Percentiles rank a stretch among this genome's conserved stretches.
phyloP scores from a whole-genome alignment of 2,113 vertebrate species.

The Hippocampus zosterae region DNA sequence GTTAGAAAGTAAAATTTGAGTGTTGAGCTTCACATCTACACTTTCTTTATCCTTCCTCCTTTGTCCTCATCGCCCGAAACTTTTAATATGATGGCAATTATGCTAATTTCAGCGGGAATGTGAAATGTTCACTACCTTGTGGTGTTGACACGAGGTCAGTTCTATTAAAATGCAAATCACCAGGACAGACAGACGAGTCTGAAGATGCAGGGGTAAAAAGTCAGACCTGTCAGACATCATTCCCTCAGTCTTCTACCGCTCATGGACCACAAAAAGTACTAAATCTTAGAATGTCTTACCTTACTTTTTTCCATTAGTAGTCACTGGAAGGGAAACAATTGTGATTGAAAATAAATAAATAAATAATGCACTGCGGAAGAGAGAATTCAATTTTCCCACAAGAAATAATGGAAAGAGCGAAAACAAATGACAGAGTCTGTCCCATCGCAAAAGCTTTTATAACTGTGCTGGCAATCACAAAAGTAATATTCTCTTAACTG shows the following conservation, averaged over 20 bases:
- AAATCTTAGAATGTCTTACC: not conserved
- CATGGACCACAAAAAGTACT: conserved; percentile 1
- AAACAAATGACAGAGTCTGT: not conserved
- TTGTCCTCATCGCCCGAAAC: conserved; percentile 67
- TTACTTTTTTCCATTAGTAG: not conserved
- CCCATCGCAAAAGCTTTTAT: not conserved
- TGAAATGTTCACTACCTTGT: conserved; percentile 71
- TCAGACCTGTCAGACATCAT: conserved; percentile 37
- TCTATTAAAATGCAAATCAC: conserved; percentile 81
- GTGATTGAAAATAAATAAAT: not conserved
- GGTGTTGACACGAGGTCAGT: conserved; percentile 74
- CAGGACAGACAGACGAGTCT: conserved; percentile 57
- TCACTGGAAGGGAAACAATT: not conserved
- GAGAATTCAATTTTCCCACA: not conserved
- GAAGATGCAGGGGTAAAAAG: conserved; percentile 50
- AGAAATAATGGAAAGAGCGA: not conserved
- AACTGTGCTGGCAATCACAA: not conserved
- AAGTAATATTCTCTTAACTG: too few relatives aligned
- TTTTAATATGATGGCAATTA: conserved; percentile 76
- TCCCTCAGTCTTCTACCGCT: conserved; percentile 39
- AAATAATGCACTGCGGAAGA: not conserved
- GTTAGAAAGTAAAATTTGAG: conserved; percentile 45
- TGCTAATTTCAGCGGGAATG: conserved; percentile 71
- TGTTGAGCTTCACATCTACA: conserved; percentile 36
- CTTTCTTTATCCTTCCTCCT: conserved; percentile 60